A percentile compares a stretch with the other conserved stretches of the same genome.
phyloP scores from a whole-genome alignment of 2,797 vertebrate genomes.

The Myiothlypis chrysogaster region DNA sequence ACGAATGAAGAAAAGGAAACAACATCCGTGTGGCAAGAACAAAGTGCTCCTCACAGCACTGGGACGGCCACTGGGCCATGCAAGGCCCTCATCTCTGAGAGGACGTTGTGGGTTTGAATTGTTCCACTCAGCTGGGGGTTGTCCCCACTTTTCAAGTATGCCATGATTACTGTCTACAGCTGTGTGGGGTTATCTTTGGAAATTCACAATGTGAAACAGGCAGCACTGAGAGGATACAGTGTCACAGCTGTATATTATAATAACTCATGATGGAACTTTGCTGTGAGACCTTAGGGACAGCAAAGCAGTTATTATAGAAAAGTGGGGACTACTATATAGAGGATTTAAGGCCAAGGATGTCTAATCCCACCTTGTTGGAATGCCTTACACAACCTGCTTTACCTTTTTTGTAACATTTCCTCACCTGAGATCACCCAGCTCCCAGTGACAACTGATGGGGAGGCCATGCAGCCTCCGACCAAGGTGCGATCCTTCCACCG shows the following conservation, averaged over 20 bases:
- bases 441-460: not conserved
- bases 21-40: not conserved
- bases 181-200: not conserved
- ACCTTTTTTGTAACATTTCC: not conserved
- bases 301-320: not conserved
- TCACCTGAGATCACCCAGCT: not conserved
- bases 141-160: not conserved
- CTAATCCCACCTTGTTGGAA: rapidly evolving
- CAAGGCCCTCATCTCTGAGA: not conserved
- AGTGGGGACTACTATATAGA: not conserved
- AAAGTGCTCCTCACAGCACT: not conserved
- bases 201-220: not conserved
- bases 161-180: rapidly evolving
- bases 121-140: not conserved
- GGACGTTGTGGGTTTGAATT: not conserved
- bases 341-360: not conserved
- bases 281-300: not conserved
- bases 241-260: not conserved
- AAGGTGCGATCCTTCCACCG: not conserved
- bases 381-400: not conserved
- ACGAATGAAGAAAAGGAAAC: not conserved
- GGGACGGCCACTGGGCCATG: not conserved
- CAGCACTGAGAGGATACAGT: not conserved
- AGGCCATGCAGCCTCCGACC: not conserved
- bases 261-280: not conserved